Evolutionary conservation across 23 tunicate genomes (phyloP), one percentile per base, ranked within the genome.

Genomic region (Clavelina lepadiformis): DNA sequence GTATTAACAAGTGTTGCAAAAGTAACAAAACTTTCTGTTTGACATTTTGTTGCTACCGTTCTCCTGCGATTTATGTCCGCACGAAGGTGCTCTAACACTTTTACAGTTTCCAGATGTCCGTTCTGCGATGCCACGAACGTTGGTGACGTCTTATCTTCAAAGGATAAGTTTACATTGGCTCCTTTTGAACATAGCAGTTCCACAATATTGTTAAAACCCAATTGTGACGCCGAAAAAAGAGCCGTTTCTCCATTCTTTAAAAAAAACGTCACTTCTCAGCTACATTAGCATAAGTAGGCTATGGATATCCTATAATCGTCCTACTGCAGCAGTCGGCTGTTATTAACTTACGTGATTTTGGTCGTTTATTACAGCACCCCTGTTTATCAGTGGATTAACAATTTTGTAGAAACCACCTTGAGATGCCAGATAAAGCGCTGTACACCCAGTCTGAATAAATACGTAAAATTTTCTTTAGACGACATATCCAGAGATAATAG

Each of bases 91-190:
- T 51, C 81, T 28, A 82, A 71, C 22, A 44, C 33, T 22, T 71
- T 56, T 8, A 82, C 50, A 56, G 67, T 44, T 27, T 68, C 71
- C 21, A 49, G 54, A 33, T 82, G 81, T 19, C 91, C 91, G 69
- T 82, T 82, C 50, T 82, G 91, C 8, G 91, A 68, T 11, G 91
- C 91, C 7, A 82, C 76, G 46, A 82, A 82, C 31, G 59, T 58
- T 4, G 91, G 91, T 23, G 91, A 41, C 45, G 81, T 67, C 23
- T 55, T 20, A 30, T 82, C 91, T 31, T 75, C 32, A 25, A 82
- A 56, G 5, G 79, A 33, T 15, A 75, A 44, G 31, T 66, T 47
- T 4, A 75, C 69, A 46, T 75, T 69, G 24, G 91, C 80, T 35
- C 91, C 81, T 33, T 75, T 66, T 2, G 64, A 46, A 32, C 81